phyloP scores from a whole-genome alignment of 2,797 vertebrate genomes.

The Lepilemur ruficaudatus region DNA sequence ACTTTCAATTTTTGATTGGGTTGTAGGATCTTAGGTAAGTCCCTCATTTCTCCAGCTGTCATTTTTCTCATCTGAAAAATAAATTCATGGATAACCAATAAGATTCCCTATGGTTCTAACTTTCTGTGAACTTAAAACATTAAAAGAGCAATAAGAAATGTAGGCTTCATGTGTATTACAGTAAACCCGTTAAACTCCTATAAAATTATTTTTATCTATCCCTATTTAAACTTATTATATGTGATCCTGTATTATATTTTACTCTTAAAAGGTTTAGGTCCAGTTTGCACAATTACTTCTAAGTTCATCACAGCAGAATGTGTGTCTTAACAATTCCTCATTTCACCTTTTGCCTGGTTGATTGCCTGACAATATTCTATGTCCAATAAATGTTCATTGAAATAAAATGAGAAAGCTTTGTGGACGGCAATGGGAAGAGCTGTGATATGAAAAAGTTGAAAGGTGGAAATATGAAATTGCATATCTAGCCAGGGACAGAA shows the following conservation, averaged over 20 bases:
- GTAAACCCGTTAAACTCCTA: background rate
- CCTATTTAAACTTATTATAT: background rate
- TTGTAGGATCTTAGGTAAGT: background rate
- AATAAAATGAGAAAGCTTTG: background rate
- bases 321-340: background rate
- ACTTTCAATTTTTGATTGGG: background rate
- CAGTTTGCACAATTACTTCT: background rate
- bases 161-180: background rate
- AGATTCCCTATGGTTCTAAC: background rate
- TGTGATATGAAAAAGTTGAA: background rate
- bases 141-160: background rate
- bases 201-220: background rate
- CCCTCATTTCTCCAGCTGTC: background rate
- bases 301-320: background rate
- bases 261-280: background rate
- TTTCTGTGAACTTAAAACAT: background rate
- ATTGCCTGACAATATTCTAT: background rate
- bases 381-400: background rate
- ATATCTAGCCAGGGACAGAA: background rate
- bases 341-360: background rate
- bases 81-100: background rate
- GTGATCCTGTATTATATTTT: background rate
- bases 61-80: slow-evolving; percentile 16
- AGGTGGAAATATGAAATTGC: background rate
- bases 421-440: background rate